These are phyloP conservation scores for Eretmocerus hayati DNA, from an alignment of 2,888 invertebrate species.

Conservation along the genomic window DNA sequence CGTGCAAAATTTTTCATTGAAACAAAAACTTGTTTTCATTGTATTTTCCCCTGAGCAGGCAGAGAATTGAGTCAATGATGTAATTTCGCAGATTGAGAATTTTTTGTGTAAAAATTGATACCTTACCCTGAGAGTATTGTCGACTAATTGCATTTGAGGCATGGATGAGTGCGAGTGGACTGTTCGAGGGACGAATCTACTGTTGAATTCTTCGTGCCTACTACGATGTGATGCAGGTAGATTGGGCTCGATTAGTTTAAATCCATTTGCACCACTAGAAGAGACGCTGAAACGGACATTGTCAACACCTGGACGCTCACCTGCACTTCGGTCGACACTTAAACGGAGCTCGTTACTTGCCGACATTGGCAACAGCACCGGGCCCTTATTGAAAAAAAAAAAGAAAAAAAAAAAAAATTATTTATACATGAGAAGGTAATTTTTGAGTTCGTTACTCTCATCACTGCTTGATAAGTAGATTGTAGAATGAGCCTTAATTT, in stretches of 20 bases:
- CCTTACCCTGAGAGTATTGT: conserved; percentile 14
- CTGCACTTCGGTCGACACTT: neutral
- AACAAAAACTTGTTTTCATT: too few species aligned
- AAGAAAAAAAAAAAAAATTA: too few species aligned
- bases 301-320: neutral
- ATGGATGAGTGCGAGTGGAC: too few species aligned
- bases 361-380: neutral
- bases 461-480: too few species aligned
- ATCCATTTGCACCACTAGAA: neutral
- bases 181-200: neutral
- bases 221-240: neutral
- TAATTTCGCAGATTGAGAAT: neutral
- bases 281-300: neutral
- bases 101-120: neutral
- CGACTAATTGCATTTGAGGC: conserved; percentile 12
- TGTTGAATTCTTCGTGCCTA: neutral
- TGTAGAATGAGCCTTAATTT: too few species aligned
- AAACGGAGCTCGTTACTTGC: neutral
- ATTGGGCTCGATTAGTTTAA: neutral
- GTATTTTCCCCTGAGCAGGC: too few species aligned
- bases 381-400: too few species aligned
- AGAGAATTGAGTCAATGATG: too few species aligned
- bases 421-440: too few species aligned
- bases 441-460: too few species aligned
- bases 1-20: too few species aligned